A percentile compares a stretch with the other conserved stretches of the same genome.
phyloP scores from a whole-genome alignment of 1,140 invertebrate species.

The Hermatobates lingyangjiaoensis region DNA sequence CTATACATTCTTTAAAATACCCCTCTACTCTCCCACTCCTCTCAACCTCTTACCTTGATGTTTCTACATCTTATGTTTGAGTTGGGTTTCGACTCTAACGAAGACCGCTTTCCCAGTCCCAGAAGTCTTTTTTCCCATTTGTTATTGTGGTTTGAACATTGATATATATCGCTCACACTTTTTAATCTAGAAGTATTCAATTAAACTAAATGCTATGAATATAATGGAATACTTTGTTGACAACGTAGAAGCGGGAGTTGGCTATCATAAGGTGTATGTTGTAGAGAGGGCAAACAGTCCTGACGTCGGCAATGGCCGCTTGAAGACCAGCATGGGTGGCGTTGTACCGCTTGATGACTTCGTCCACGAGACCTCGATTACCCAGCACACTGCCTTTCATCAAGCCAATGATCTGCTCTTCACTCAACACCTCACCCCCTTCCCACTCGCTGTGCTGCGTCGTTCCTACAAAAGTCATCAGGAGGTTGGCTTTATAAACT shows the following conservation, averaged over 20 bases:
- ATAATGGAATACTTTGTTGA: conserved; percentile 35
- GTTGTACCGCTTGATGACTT: conserved; percentile 41
- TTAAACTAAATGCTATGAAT: no score
- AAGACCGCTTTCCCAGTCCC: no score
- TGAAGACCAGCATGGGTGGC: conserved; percentile 41
- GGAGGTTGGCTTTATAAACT: no score
- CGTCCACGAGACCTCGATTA: conserved; percentile 33
- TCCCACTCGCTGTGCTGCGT: conserved; percentile 39
- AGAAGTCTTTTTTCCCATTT: no score
- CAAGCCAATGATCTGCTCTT: background rate
- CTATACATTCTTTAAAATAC: no score
- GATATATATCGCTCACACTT: no score
- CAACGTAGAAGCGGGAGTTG: conserved; percentile 50
- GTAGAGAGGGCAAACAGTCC: conserved; percentile 56
- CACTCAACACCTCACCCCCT: conserved; percentile 27
- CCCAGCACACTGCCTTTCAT: conserved; percentile 20
- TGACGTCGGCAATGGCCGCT: conserved; percentile 54
- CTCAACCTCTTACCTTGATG: no score
- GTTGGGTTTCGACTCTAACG: no score
- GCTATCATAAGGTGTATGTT: conserved; percentile 34
- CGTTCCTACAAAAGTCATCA: conserved; percentile 32
- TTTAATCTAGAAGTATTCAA: no score
- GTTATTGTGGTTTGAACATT: no score
- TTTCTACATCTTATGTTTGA: no score
- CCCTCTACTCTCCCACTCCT: no score